These are phyloP conservation scores for Acanthisitta chloris DNA, from an alignment of 2,113 vertebrate species.

Conservation along the genomic window DNA sequence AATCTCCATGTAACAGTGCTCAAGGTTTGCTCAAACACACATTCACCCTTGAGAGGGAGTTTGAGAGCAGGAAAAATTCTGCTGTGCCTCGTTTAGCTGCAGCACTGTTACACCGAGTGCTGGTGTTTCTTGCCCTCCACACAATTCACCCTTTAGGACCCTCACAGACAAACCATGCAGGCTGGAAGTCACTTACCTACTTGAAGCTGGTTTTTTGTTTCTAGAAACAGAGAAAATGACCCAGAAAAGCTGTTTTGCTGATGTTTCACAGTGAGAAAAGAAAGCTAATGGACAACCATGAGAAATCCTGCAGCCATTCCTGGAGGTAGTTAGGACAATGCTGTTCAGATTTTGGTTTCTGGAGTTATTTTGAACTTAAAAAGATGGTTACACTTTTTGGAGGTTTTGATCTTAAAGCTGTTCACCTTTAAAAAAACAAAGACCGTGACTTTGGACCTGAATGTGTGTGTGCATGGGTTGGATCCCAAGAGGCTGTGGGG, in stretches of 20 bases:
- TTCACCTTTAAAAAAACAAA: conserved; percentile 8
- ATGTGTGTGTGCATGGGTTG: rapidly evolving
- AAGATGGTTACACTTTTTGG: not conserved
- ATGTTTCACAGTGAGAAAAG: conserved; percentile 40
- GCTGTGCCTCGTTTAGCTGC: not conserved
- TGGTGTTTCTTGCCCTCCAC: conserved; percentile 47
- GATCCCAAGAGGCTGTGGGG: not conserved
- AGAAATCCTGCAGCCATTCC: conserved; percentile 26
- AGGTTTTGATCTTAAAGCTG: conserved; percentile 55
- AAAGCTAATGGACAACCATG: conserved; percentile 5
- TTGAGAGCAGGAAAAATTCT: not conserved
- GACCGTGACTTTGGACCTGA: not conserved
- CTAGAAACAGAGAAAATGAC: not conserved
- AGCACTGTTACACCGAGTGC: conserved; percentile 26
- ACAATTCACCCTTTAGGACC: not conserved
- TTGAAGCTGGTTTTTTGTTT: not conserved
- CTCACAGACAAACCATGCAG: not conserved
- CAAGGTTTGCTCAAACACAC: not conserved
- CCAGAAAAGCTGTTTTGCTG: not conserved
- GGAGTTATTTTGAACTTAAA: not conserved
- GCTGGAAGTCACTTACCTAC: not conserved
- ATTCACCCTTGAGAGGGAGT: not conserved
- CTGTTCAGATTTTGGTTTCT: conserved; percentile 39
- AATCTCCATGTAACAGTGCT: conserved; percentile 1
- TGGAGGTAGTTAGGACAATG: conserved; percentile 43